These are phyloP conservation scores for Aricia agestis DNA, from an alignment of 1,140 invertebrate genomes.

Conservation along the genomic window DNA sequence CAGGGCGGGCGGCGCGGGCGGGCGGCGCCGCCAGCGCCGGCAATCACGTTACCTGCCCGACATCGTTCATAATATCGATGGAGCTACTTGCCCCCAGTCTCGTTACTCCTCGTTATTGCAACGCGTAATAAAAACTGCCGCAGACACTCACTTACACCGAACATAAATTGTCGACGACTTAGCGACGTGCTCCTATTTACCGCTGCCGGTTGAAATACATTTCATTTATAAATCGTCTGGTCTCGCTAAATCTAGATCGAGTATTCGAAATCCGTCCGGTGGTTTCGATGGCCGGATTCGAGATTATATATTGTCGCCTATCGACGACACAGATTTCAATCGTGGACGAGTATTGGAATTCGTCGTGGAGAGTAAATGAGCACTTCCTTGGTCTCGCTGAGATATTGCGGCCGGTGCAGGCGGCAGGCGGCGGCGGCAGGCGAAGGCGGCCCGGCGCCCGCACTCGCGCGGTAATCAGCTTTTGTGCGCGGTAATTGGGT, in stretches of 20 bases:
- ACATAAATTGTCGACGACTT: slow-evolving; percentile 7
- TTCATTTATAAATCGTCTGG: neutral
- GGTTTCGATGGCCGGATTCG: neutral
- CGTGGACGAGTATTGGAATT: slow-evolving; percentile 34
- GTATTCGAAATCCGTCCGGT: neutral
- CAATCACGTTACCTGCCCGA: slow-evolving; percentile 41
- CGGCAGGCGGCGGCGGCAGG: slow-evolving; percentile 30
- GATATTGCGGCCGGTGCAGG: slow-evolving; percentile 36
- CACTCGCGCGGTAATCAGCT: slow-evolving; percentile 71
- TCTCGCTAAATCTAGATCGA: neutral
- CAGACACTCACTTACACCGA: neutral
- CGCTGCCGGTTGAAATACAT: neutral
- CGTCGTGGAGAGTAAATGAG: slow-evolving; percentile 54
- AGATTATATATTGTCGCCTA: neutral
- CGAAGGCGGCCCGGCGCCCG: slow-evolving; percentile 35
- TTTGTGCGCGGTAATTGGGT: slow-evolving; percentile 73
- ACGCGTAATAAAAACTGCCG: slow-evolving; percentile 21
- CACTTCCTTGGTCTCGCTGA: slow-evolving; percentile 57
- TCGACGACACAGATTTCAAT: slow-evolving; percentile 41
- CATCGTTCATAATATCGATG: slow-evolving; percentile 27
- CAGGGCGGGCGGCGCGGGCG: slow-evolving; percentile 22
- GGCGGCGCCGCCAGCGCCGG: slow-evolving; percentile 22
- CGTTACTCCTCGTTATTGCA: slow-evolving; percentile 23
- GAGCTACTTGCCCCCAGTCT: slow-evolving; percentile 20
- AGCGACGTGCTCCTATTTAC: slow-evolving; percentile 1